Evolutionary conservation across 2,797 vertebrate species (phyloP), one percentile per base, ranked within the genome.

Genomic region (Hippoglossus hippoglossus): DNA sequence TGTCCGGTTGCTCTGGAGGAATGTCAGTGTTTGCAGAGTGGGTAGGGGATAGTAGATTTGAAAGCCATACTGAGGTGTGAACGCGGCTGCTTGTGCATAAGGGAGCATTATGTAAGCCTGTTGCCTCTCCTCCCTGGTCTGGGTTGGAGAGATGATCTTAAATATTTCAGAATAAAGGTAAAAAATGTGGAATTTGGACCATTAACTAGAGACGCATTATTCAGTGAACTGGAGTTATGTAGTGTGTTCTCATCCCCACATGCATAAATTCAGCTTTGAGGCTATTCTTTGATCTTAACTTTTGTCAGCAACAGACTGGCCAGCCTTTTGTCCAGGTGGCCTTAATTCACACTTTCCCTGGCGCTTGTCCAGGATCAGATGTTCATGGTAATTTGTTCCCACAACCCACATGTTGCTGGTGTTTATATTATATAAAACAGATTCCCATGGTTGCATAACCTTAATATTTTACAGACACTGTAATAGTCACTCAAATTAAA

Each of bases 11-110:
- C 26, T 75, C 73, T 79, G 70, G 58, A 69, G 70, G 49, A 75
- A 68, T 83, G 84, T 79, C 58, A 16, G 81, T 71, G 69, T 85
- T 54, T 77, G 68, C 79, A 21, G 67, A 59, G 75, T 25, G 63
- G 74, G 67, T 56, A 73, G 67, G 63, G 67, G 79, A 73, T 84
- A 79, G 77, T 81, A 68, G 72, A 73, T 85, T 74, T 87, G 85
- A 90, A 80, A 81, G 80, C 58, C 74, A 85, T 71, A 60, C 83
- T 81, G 80, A 90, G 83, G 89, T 93, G 89, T 87, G 81, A 91
- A 82, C 77, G 53, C 77, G 44, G 78, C 83, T 74, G 72, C 75
- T 91, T 79, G 70, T 73, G 80, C 75, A 81, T 46, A 83, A 74
- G 60, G 39, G 73, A 82, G 71, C 36, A 49, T 90, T 85, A 82